Conservation (phyloP, 2,888 invertebrate genomes). For the Drosophila algonquin region DNA sequence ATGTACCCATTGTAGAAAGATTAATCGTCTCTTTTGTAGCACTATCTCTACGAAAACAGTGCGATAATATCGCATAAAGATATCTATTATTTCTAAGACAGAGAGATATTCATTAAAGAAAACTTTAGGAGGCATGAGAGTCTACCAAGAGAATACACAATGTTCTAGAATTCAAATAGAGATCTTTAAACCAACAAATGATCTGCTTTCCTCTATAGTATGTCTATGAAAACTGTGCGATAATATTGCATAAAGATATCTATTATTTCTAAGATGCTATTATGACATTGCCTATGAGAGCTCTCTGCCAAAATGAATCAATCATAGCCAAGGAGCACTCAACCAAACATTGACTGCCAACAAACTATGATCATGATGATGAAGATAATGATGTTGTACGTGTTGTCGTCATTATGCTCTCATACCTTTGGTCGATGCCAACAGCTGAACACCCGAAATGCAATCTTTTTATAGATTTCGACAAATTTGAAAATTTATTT, state of each 20-base stretch:
- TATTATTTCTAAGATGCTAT: slow-evolving; percentile 7
- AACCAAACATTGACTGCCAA: slow-evolving; percentile 63
- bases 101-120: background rate
- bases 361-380: slow-evolving; percentile 26
- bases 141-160: too few relatives aligned
- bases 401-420: slow-evolving; percentile 68
- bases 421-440: slow-evolving; percentile 63
- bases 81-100: too few relatives aligned
- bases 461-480: slow-evolving; percentile 81
- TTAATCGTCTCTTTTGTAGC: background rate
- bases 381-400: slow-evolving; percentile 29
- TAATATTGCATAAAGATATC: slow-evolving; percentile 52
- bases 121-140: background rate
- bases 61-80: too few relatives aligned
- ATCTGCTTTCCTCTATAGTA: background rate
- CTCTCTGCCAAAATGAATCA: slow-evolving; percentile 67
- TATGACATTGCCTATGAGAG: slow-evolving; percentile 38
- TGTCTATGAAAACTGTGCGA: background rate
- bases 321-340: slow-evolving; percentile 59
- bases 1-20: background rate
- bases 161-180: background rate
- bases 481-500: slow-evolving; percentile 72
- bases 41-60: background rate
- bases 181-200: background rate
- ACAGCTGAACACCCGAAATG: slow-evolving; percentile 71